Evolutionary conservation across 2,113 vertebrate genomes (phyloP).

Genomic region (Glaucidium brasilianum): DNA sequence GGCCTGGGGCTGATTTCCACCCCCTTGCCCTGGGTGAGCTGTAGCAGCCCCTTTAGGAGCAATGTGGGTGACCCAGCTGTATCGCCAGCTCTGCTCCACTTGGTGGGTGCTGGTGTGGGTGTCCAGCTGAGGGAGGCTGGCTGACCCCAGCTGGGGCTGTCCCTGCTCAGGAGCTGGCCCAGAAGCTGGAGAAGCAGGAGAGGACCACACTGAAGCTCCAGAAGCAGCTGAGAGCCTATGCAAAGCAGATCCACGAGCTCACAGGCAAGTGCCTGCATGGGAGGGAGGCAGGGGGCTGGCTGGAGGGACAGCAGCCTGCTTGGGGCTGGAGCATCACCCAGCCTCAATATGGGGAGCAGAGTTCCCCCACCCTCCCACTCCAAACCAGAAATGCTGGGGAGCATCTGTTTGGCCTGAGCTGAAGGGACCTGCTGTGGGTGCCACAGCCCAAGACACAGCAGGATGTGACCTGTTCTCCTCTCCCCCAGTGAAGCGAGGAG

Average conservation of each 20-base stretch:
- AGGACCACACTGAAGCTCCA: constrained; percentile 67
- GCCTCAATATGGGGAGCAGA: background rate
- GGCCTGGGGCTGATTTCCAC: background rate
- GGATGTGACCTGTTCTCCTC: background rate
- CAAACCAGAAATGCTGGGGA: background rate
- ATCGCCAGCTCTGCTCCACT: no score
- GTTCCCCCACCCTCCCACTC: no score
- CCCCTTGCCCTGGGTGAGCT: background rate
- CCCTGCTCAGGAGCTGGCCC: constrained; percentile 61
- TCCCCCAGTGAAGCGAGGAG: background rate
- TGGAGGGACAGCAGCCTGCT: background rate
- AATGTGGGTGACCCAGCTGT: background rate
- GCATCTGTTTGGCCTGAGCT: background rate
- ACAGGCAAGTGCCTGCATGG: background rate
- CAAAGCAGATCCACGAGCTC: constrained; percentile 20
- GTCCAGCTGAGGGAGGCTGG: background rate
- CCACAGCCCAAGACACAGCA: background rate
- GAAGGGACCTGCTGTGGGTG: background rate
- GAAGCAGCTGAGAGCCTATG: constrained; percentile 66
- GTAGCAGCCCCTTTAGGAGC: background rate
- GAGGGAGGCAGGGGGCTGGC: background rate
- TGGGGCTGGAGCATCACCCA: background rate
- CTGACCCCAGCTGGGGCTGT: background rate
- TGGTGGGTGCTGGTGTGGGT: background rate
- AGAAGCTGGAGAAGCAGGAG: constrained; percentile 72